Percentiles rank a stretch among this genome's conserved stretches.
Conservation (phyloP, 2,888 invertebrate species). For the Theristus sp. region DNA sequence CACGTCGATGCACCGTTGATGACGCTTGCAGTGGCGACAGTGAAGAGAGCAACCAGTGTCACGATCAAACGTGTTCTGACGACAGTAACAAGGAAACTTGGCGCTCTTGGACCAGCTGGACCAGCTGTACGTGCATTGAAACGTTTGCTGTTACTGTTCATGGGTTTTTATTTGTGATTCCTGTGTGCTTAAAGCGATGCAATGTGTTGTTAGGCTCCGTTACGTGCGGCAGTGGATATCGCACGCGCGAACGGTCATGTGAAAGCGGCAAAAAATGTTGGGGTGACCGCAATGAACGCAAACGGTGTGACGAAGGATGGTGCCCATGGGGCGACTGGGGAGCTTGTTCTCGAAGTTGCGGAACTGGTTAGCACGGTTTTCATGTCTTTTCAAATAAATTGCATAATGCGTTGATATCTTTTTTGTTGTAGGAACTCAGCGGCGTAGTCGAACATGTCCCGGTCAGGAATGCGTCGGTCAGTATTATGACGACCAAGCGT, state of each 20-base stretch:
- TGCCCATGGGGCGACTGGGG: not conserved
- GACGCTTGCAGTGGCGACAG: not conserved
- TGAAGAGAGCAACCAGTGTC: not conserved
- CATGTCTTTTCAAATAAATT: too few species aligned
- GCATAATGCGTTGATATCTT: too few species aligned
- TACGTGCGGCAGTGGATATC: not conserved
- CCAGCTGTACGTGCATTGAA: not conserved
- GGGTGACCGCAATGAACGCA: not conserved
- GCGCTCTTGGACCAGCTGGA: not conserved
- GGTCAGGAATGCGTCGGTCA: not conserved
- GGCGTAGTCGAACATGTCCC: not conserved
- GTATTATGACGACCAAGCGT: not conserved
- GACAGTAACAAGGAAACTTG: not conserved
- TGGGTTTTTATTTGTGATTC: too few species aligned
- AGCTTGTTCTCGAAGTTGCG: not conserved
- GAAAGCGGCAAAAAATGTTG: not conserved
- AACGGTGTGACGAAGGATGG: not conserved
- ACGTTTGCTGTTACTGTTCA: too few species aligned
- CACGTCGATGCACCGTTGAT: not conserved
- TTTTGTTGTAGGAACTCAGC: not conserved
- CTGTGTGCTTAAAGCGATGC: too few species aligned
- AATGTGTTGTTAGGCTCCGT: too few species aligned
- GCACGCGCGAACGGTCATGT: not conserved
- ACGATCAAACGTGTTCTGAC: not conserved
- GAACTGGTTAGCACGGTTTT: not conserved